Percentiles rank a stretch among this genome's conserved stretches.
Evolutionary conservation across 2,797 vertebrate species (phyloP).

Genomic region (Dicrostonyx torquatus): DNA sequence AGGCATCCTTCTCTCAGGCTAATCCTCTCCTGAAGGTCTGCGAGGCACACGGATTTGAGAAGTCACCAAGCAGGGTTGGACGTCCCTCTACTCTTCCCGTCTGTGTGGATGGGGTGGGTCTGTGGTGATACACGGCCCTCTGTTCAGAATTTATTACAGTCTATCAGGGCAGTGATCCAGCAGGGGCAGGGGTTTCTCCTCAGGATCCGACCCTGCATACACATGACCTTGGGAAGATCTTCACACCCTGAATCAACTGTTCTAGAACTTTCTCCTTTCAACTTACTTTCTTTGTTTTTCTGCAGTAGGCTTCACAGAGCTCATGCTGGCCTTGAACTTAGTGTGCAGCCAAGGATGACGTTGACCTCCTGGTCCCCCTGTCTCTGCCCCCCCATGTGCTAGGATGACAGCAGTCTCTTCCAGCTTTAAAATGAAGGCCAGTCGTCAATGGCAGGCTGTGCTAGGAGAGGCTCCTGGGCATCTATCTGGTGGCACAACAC

Average conservation of each 20-base stretch:
- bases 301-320: background rate
- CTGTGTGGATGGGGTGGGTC: background rate
- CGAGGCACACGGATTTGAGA: too few species aligned
- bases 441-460: background rate
- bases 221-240: background rate
- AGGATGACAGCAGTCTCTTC: background rate
- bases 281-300: background rate
- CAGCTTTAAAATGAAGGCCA: background rate
- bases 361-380: background rate
- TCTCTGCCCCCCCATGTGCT: background rate
- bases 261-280: background rate
- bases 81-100: background rate
- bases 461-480: background rate
- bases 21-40: accelerated
- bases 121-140: background rate
- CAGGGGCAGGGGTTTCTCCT: background rate
- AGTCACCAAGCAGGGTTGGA: too few species aligned
- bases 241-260: background rate
- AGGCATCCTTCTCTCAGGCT: background rate
- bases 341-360: background rate
- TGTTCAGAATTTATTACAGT: background rate
- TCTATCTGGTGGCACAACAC: accelerated
- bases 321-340: background rate
- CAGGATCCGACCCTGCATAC: background rate
- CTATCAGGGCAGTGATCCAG: background rate